Base-by-base conservation (phyloP, 2,113 vertebrate species). In the Microcebus griseorufus region DNA sequence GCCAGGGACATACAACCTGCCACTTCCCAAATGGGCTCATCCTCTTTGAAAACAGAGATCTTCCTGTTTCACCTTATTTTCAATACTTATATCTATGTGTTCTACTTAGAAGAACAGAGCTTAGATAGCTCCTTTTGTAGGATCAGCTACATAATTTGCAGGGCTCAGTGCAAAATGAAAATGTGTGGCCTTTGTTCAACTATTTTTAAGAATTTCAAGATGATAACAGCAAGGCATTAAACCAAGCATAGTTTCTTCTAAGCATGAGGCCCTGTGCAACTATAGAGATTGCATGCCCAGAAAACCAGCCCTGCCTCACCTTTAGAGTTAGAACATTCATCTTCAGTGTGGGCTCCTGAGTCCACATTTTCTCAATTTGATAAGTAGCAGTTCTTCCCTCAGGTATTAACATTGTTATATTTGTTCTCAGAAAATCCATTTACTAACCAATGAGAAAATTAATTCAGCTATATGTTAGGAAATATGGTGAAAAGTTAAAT, bases 401-500 rank as follows among this genome's bases (percentile, higher is more conserved):
- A 73, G 4, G 2, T 70, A 23, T 32, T 72, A 64, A 5, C 20
- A 42, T 23, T 60, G 3, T 37, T 62, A 6, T 6, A 23, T 14
- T n/a, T 70, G 22, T 79, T 55, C 60, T 79, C 27, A 79, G 27
- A 84, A 92, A 87, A 79, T 81, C 4, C 29, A 86, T 27, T 81
- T 45, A 39, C 5, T 76, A 76, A 92, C 12, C 6, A 58, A 45
- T 65, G 18, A 58, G 37, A 84, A 75, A 90, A 27, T 42, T 37
- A 90, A 42, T 32, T 87, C 45, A 79, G 18, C 18, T 86, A 92
- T 88, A 3, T 6, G 1, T 48, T 29, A 27, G 32, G 34, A 85
- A 94, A 86, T 37, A 37, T 2, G 23, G 84, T 92, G 14, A 87
- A 72, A 82, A 83, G 11, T 67, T 79, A 48, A 87, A 78, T 48